A percentile compares a stretch with the other conserved stretches of the same genome.
Conservation (phyloP, 2,797 vertebrate genomes). For the Hyperoplus immaculatus region DNA sequence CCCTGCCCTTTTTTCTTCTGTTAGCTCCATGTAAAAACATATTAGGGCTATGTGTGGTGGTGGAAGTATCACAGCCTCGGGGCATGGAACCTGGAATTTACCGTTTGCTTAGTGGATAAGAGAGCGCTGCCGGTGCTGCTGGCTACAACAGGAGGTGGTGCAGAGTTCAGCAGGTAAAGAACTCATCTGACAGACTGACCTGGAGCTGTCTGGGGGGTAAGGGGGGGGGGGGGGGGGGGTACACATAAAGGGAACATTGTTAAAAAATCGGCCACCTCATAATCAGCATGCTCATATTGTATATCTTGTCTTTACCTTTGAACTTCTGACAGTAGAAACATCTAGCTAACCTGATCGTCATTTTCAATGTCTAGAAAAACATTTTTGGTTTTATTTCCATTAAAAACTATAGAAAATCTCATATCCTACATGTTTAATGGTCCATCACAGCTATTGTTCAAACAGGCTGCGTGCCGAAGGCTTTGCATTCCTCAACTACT, state of each 20-base stretch:
- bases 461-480: slow-evolving; percentile 18
- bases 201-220: slow-evolving; percentile 68
- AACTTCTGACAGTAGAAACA: slow-evolving; percentile 12
- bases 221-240: slow-evolving; percentile 48
- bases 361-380: background rate
- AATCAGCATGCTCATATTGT: slow-evolving; percentile 55
- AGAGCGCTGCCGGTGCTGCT: slow-evolving; percentile 59
- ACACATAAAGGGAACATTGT: slow-evolving; percentile 83
- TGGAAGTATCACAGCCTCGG: slow-evolving; percentile 78
- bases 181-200: slow-evolving; percentile 79
- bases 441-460: slow-evolving; percentile 16
- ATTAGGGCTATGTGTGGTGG: slow-evolving; percentile 63
- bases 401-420: background rate
- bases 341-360: background rate
- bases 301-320: slow-evolving; percentile 26
- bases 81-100: slow-evolving; percentile 80
- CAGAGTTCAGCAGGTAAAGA: slow-evolving; percentile 85
- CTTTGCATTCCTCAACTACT: slow-evolving; percentile 42
- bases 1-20: slow-evolving; percentile 51
- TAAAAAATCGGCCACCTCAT: slow-evolving; percentile 57
- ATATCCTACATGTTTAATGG: slow-evolving; percentile 6
- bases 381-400: background rate
- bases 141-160: slow-evolving; percentile 72
- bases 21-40: slow-evolving; percentile 81
- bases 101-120: slow-evolving; percentile 80